phyloP scores from a whole-genome alignment of 2,113 vertebrate species.

The Chionodraco myersi region DNA sequence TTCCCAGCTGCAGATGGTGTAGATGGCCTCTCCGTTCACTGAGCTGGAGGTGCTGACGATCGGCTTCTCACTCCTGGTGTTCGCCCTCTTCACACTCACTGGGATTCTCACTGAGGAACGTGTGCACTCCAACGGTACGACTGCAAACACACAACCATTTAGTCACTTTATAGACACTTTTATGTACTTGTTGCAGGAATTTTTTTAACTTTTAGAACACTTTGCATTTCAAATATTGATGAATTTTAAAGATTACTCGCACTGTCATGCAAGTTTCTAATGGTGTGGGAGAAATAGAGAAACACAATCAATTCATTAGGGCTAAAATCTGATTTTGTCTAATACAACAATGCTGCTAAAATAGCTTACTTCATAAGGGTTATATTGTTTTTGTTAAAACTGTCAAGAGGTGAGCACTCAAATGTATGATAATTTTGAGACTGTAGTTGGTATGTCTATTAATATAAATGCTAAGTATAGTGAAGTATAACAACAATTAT shows the following conservation, averaged over 20 bases:
- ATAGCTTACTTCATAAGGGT: no score
- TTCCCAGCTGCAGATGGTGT: constrained; percentile 10
- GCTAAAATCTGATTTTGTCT: no score
- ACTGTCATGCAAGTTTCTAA: neutral
- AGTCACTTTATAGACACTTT: neutral
- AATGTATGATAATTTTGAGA: neutral
- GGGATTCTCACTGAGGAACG: constrained; percentile 73
- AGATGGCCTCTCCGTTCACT: constrained; percentile 68
- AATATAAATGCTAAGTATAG: neutral
- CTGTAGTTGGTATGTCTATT: neutral
- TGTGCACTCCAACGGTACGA: constrained; percentile 49
- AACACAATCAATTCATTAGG: neutral
- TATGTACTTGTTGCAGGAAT: neutral
- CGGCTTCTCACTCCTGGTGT: constrained; percentile 77
- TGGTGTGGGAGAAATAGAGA: neutral
- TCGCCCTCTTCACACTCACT: constrained; percentile 73
- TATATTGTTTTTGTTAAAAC: neutral
- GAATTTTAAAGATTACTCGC: neutral
- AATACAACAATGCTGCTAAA: no score
- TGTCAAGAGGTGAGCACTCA: neutral
- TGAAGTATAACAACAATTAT: neutral
- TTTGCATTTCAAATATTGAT: neutral
- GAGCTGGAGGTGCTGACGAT: constrained; percentile 76
- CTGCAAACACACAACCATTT: constrained; percentile 28
- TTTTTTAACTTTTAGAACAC: no score